Conservation (phyloP, 2,888 invertebrate genomes). For the Hyposoter didymator region DNA sequence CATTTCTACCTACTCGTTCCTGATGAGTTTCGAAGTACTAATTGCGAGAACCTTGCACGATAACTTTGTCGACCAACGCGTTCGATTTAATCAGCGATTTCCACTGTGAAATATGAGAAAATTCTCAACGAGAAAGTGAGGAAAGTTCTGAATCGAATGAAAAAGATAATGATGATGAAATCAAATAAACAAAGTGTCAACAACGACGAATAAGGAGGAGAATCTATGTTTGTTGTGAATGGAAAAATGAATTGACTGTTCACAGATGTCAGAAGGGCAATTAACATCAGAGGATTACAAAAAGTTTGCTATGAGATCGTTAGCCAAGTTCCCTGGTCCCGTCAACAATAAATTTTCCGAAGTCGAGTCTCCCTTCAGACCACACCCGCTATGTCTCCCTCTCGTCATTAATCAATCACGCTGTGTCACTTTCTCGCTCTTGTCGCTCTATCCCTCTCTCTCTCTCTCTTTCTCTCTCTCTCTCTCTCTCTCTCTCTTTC, state of each 20-base stretch:
- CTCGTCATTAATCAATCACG: slow-evolving; percentile 59
- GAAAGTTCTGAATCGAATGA: background rate
- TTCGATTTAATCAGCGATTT: background rate
- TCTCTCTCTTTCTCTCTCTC: background rate
- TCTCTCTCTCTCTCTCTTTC: background rate
- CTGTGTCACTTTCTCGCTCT: background rate
- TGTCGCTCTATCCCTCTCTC: background rate
- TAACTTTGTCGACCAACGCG: background rate
- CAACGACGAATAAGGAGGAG: background rate
- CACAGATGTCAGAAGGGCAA: background rate
- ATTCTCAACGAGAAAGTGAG: background rate
- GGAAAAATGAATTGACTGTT: background rate
- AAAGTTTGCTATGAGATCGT: slow-evolving; percentile 7
- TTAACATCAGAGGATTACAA: background rate
- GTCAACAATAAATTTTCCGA: slow-evolving; percentile 42
- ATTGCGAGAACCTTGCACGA: background rate
- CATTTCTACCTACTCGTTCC: background rate
- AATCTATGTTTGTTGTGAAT: background rate
- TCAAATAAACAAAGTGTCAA: background rate
- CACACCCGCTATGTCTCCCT: slow-evolving; percentile 33
- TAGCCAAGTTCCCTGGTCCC: slow-evolving; percentile 3
- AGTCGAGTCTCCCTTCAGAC: slow-evolving; percentile 27
- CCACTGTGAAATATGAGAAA: background rate
- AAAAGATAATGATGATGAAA: background rate
- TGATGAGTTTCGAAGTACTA: background rate